Evolutionary conservation across 2,888 invertebrate genomes (phyloP).

Genomic region (Euzophera pinguis): DNA sequence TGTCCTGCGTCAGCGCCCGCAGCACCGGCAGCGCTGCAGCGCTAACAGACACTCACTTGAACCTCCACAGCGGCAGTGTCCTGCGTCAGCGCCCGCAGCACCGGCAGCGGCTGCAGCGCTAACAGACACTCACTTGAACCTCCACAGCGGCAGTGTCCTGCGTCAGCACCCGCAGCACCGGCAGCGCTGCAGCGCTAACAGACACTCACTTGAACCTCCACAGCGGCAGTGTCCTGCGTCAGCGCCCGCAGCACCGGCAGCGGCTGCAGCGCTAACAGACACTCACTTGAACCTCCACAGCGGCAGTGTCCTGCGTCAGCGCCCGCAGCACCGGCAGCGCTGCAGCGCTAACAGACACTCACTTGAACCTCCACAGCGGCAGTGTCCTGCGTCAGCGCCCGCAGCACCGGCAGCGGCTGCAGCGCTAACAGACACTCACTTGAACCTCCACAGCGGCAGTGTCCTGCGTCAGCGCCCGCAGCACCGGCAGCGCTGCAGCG

Average conservation of each 20-base stretch:
- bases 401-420: slow-evolving; percentile 93
- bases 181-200: slow-evolving; percentile 82
- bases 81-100: slow-evolving; percentile 86
- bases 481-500: slow-evolving; percentile 96
- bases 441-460: slow-evolving; percentile 96
- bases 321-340: slow-evolving; percentile 97
- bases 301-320: slow-evolving; percentile 1
- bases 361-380: slow-evolving; percentile 84
- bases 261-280: slow-evolving; percentile 96
- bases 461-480: slow-evolving; percentile 96
- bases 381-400: slow-evolving; percentile 73
- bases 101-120: slow-evolving; percentile 88
- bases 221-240: slow-evolving; percentile 95
- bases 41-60: slow-evolving; percentile 88
- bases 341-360: slow-evolving; percentile 61
- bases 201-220: slow-evolving; percentile 90
- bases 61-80: slow-evolving; percentile 84
- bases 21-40: slow-evolving; percentile 97
- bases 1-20: slow-evolving; percentile 95
- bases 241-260: slow-evolving; percentile 96
- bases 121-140: slow-evolving; percentile 65
- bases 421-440: slow-evolving; percentile 74
- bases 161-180: slow-evolving; percentile 89
- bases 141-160: slow-evolving; percentile 81
- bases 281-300: slow-evolving; percentile 98